Base-by-base conservation (phyloP, 2,797 vertebrate species). In the Pteronotus mesoamericanus region DNA sequence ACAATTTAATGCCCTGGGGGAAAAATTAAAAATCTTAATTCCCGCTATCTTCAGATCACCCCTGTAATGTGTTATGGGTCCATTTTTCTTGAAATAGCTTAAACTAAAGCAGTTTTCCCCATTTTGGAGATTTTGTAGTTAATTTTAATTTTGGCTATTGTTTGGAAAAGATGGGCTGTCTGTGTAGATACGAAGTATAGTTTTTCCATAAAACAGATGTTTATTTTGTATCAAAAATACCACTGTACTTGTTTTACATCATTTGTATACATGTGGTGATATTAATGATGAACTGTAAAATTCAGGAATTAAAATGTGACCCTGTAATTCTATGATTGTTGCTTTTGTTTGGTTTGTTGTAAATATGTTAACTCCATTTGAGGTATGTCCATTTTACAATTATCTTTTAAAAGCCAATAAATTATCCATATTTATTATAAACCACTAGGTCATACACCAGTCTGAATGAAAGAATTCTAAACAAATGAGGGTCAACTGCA, bases 271-370 rank as follows among this genome's bases (percentile, higher is more conserved):
- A 99, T 99, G 99, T 99, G 98, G 98, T 99, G 98, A 99, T 99
- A 99, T 99, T 99, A 99, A 99, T 98, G 98, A 98, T 98, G 98
- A 99, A 98, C 98, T 99, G 98, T 99, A 99, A 98, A 98, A 99
- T 99, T 99, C 99, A 99, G 99, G 98, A 99, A 99, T 99, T 99
- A 99, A 99, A 99, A 99, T 99, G 99, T 99, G 99, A 99, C 99
- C 99, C 99, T 99, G 99, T 99, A 99, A 99, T 99, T 99, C 98
- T 98, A 98, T 97, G 97, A 97, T 51, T 69, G 85, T 10, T 98
- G 97, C 84, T 98, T 98, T 98, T 97, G 98, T 98, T 98, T 99
- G 98, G 94, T 98, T 98, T 98, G 94, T 99, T 98, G 95, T 98
- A 97, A 97, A 69, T 89, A 89, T 97, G 80, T 97, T 97, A 97